These are phyloP conservation scores for Cyanistes caeruleus DNA, from an alignment of 2,113 vertebrate species.

Conservation along the genomic window DNA sequence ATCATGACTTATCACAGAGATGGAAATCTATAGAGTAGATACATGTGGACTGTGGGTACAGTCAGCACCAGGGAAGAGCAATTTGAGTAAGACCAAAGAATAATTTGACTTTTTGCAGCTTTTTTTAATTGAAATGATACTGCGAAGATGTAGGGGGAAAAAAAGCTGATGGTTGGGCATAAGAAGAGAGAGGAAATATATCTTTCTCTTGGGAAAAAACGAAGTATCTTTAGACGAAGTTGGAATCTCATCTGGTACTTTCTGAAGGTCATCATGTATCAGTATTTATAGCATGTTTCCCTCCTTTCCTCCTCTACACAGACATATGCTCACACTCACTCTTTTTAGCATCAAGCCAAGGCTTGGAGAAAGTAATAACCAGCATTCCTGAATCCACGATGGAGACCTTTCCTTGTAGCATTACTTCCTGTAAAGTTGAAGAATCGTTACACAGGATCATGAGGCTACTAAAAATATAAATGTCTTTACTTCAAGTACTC, in stretches of 20 bases:
- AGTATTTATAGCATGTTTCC: not conserved
- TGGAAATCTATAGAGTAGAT: not conserved
- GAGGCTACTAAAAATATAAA: not conserved
- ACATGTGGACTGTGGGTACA: fast-evolving
- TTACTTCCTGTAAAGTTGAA: not conserved
- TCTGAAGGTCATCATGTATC: not conserved
- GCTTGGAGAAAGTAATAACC: not conserved
- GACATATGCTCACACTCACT: not conserved
- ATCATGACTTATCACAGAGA: not conserved
- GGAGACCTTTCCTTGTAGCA: not conserved
- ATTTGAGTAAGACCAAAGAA: not conserved
- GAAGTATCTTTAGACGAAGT: not conserved
- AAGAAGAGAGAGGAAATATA: not conserved
- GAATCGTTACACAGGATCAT: not conserved
- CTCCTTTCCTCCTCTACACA: not conserved
- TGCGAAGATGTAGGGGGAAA: not conserved
- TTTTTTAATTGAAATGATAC: not conserved
- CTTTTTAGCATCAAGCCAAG: not conserved
- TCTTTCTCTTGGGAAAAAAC: not conserved
- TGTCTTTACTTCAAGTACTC: not conserved
- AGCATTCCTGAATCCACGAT: not conserved
- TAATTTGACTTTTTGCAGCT: not conserved
- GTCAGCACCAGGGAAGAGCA: not conserved
- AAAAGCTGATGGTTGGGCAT: not conserved
- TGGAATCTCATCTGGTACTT: not conserved